Percentiles rank a stretch among this genome's conserved stretches.
These are phyloP conservation scores for Anoncus sp. DNA, from an alignment of 2,888 invertebrate species.

Conservation along the genomic window DNA sequence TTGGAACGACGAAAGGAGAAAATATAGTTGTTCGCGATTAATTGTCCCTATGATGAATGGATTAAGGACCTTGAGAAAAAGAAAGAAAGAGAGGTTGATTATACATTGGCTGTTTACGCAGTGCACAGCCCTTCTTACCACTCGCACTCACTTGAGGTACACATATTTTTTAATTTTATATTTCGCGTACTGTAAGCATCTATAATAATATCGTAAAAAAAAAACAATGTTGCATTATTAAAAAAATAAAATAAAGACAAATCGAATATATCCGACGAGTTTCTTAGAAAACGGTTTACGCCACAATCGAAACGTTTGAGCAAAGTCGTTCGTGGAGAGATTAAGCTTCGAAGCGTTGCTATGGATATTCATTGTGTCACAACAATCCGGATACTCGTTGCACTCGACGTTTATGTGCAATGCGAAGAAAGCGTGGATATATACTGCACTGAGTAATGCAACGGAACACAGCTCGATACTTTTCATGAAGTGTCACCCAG, in stretches of 20 bases:
- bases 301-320: conserved; percentile 5
- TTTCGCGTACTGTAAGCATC: conserved; percentile 63
- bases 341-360: conserved; percentile 44
- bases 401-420: conserved; percentile 18
- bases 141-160: conserved; percentile 64
- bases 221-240: conserved; percentile 60
- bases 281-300: not conserved
- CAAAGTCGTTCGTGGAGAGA: not conserved
- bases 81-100: conserved; percentile 29
- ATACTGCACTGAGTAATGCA: not conserved
- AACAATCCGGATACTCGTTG: conserved; percentile 43
- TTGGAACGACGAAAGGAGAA: conserved; percentile 31
- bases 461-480: conserved; percentile 1
- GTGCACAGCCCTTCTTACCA: conserved; percentile 32
- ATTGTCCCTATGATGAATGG: conserved; percentile 59
- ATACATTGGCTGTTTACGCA: conserved; percentile 26
- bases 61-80: conserved; percentile 40
- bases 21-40: conserved; percentile 42
- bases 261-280: conserved; percentile 19
- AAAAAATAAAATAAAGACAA: conserved; percentile 45
- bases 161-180: conserved; percentile 70
- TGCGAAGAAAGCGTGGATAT: conserved; percentile 19
- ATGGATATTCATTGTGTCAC: conserved; percentile 52
- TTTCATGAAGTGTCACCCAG: conserved; percentile 14
- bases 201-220: conserved; percentile 48